phyloP scores from a whole-genome alignment of 2,797 vertebrate genomes.

The Enteromius unitaeniatus region DNA sequence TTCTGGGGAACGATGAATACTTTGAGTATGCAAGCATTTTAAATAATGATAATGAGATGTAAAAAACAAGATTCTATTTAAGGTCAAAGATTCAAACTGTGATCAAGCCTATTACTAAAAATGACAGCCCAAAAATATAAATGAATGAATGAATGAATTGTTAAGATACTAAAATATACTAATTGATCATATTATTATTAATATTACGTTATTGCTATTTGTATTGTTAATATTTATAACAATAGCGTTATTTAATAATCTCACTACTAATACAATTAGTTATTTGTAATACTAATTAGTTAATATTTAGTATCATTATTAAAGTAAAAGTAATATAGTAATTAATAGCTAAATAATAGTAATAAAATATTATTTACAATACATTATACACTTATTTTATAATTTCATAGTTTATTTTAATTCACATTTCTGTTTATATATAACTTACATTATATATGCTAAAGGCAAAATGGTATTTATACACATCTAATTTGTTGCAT shows the following conservation, averaged over 20 bases:
- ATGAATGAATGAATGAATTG: no score
- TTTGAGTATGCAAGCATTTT: not conserved
- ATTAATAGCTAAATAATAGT: no score
- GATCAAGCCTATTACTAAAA: not conserved
- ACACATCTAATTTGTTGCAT: not conserved
- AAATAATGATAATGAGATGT: not conserved
- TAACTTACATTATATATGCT: not conserved
- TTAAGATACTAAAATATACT: no score
- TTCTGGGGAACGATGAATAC: slow-evolving; percentile 70
- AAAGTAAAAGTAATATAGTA: no score
- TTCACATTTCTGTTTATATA: not conserved
- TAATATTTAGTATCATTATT: no score
- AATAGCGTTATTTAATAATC: no score
- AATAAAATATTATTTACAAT: not conserved
- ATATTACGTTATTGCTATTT: no score
- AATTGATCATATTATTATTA: no score
- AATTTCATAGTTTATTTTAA: not conserved
- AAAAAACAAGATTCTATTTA: not conserved
- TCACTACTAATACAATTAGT: no score
- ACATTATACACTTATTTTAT: not conserved
- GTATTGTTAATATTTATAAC: no score
- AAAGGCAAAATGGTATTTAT: not conserved
- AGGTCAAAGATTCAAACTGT: not conserved
- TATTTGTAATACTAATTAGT: no score
- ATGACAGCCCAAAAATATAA: not conserved